Conservation (phyloP, 2,888 invertebrate species). For the Teinopalpus imperialis region DNA sequence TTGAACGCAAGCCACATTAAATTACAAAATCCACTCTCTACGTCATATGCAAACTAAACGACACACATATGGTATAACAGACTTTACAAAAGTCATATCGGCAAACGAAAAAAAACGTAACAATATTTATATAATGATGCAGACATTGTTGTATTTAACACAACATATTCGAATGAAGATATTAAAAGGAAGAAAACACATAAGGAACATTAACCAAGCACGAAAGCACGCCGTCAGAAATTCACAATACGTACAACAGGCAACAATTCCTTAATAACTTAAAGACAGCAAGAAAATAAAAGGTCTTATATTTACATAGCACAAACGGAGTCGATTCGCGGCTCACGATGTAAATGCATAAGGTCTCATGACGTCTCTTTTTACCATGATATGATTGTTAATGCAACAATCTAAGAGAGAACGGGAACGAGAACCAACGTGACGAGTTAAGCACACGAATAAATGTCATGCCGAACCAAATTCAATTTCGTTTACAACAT, state of each 20-base stretch:
- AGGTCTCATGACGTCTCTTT: slow-evolving; percentile 54
- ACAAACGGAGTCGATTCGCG: slow-evolving; percentile 50
- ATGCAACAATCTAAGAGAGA: slow-evolving; percentile 39
- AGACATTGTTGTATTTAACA: no score
- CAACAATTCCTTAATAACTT: slow-evolving; percentile 61
- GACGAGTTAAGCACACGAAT: slow-evolving; percentile 49
- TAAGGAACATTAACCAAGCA: slow-evolving; percentile 49
- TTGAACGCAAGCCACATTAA: slow-evolving; percentile 56
- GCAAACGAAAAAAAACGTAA: no score
- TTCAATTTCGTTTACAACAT: slow-evolving; percentile 67
- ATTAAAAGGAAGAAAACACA: no score
- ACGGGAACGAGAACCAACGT: slow-evolving; percentile 49
- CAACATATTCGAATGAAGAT: no score
- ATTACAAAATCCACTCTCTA: slow-evolving; percentile 19
- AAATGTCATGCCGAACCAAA: slow-evolving; percentile 67
- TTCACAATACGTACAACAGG: slow-evolving; percentile 52
- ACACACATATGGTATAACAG: no score
- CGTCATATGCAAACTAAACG: no score
- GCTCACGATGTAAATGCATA: slow-evolving; percentile 42
- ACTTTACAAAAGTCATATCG: no score
- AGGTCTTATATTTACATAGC: slow-evolving; percentile 67
- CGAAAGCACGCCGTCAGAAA: slow-evolving; percentile 51
- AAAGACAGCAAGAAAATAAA: slow-evolving; percentile 60
- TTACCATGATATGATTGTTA: slow-evolving; percentile 38
- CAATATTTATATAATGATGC: no score